Base-by-base conservation (phyloP, 2,113 vertebrate species). In the Crocuta crocuta region DNA sequence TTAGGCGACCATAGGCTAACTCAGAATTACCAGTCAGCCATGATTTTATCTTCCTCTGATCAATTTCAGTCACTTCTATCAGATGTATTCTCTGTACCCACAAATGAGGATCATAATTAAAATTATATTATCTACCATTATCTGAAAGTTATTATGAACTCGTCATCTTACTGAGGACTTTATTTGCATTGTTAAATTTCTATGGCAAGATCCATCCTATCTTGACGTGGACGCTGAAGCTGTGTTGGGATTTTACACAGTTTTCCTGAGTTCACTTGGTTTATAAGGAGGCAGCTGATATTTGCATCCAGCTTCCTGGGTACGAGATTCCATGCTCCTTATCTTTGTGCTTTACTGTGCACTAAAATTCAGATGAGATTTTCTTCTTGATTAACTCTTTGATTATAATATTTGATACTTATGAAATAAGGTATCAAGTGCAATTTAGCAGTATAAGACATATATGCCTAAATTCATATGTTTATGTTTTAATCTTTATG, bases 31-130 rank as follows among this genome's bases (percentile, higher is more conserved):
- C 53, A 88, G 65, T n/a, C 78, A 92, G 86, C 45, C 70, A 66
- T 90, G 87, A 81, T 96, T 96, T 81, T 92, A 97, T 83, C 97
- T 91, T 92, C 24, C 33, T 65, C 74, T 84, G 70, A 89, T 43
- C 50, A 96, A 90, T 97, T 98, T 96, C 63, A 81, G 4, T 83
- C 68, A 74, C 78, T 95, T 89, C 68, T 83, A 63, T 86, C 78
- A 91, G 93, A 94, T 26, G 16, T 86, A 86, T 89, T 95, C 50
- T 65, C 73, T 80, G 2, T 43, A 55, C 79, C 55, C 71, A 96
- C 73, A 95, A 96, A 98, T 94, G 68, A 95, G 82, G 82, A 74
- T 16, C 66, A 68, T 95, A 83, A 96, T 97, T 98, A 92, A 87
- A 93, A 58, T 96, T 66, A 79, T 45, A 93, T 95, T 80, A 89